phyloP scores from a whole-genome alignment of 1,140 invertebrate species.

The Zaprionus gabonicus region DNA sequence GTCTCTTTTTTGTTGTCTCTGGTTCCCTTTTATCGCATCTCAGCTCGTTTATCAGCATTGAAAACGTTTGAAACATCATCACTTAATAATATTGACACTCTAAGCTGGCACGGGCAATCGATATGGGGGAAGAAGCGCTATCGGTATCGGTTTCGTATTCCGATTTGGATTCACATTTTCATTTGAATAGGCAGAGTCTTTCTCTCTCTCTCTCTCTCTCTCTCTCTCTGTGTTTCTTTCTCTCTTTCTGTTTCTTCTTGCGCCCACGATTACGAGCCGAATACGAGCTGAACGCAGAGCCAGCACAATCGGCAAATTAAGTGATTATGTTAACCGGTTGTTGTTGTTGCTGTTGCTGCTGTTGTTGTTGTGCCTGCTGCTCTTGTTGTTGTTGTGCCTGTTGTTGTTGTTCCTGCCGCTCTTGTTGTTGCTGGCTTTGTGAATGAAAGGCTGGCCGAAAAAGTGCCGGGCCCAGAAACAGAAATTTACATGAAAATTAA shows the following conservation, averaged over 20 bases:
- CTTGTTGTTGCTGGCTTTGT: not conserved
- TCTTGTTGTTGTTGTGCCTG: constrained; percentile 1
- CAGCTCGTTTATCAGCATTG: constrained; percentile 72
- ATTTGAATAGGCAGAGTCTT: constrained; percentile 18
- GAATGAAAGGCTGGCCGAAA: constrained; percentile 43
- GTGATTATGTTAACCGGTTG: constrained; percentile 78
- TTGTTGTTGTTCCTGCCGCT: not conserved
- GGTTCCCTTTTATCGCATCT: constrained; percentile 50
- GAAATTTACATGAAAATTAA: constrained; percentile 83
- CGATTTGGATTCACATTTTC: constrained; percentile 27
- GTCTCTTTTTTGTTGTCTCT: constrained; percentile 33
- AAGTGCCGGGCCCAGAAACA: constrained; percentile 60
- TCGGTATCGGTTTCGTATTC: not conserved
- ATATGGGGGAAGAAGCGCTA: constrained; percentile 14
- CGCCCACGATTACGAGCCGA: constrained; percentile 63
- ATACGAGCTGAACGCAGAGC: constrained; percentile 57
- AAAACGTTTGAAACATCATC: constrained; percentile 69
- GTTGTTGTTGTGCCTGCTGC: constrained; percentile 10
- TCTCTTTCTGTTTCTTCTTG: not conserved
- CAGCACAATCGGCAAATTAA: constrained; percentile 76
- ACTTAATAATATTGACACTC: constrained; percentile 82
- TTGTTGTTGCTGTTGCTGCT: constrained; percentile 37
- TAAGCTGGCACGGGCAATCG: constrained; percentile 11
- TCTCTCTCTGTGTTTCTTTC: too few species aligned
- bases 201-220: not conserved